These are phyloP conservation scores for Diplodus sargus DNA, from an alignment of 2,797 vertebrate species.

Conservation along the genomic window DNA sequence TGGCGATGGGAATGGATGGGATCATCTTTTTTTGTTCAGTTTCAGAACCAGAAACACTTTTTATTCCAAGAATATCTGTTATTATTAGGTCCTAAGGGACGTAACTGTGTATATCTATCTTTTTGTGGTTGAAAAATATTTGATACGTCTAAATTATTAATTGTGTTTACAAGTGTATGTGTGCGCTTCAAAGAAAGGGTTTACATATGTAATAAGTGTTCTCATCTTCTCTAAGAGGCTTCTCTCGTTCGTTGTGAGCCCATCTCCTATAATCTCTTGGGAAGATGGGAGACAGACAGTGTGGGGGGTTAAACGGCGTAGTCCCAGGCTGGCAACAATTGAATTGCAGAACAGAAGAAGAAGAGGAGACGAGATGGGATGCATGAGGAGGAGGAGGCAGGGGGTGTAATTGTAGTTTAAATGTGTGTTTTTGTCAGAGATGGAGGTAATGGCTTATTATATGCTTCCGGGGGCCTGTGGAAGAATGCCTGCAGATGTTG, in stretches of 20 bases:
- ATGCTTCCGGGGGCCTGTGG: slow-evolving; percentile 73
- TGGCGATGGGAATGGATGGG: slow-evolving; percentile 32
- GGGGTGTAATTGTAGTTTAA: slow-evolving; percentile 86
- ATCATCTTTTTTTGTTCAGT: slow-evolving; percentile 25
- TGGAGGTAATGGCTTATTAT: slow-evolving; percentile 84
- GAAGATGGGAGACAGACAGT: slow-evolving; percentile 41
- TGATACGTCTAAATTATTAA: slow-evolving; percentile 6
- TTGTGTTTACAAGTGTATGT: slow-evolving; percentile 17
- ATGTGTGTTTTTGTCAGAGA: slow-evolving; percentile 84
- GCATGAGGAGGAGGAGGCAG: slow-evolving; percentile 73
- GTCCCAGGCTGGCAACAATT: slow-evolving; percentile 49
- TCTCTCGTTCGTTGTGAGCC: slow-evolving; percentile 33
- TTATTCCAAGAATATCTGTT: neutral
- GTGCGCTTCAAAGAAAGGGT: slow-evolving; percentile 14
- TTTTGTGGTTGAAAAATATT: slow-evolving; percentile 20
- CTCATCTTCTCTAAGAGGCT: slow-evolving; percentile 31
- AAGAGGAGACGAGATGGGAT: slow-evolving; percentile 66
- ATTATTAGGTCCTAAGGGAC: neutral
- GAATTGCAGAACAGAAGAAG: slow-evolving; percentile 73
- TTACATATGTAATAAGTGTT: slow-evolving; percentile 40
- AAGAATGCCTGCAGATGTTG: slow-evolving; percentile 79
- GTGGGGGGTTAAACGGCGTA: slow-evolving; percentile 48
- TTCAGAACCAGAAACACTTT: slow-evolving; percentile 26
- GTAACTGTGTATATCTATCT: neutral
- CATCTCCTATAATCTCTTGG: slow-evolving; percentile 39